These are phyloP conservation scores for Riparia riparia DNA, from an alignment of 2,113 vertebrate genomes.

Conservation along the genomic window DNA sequence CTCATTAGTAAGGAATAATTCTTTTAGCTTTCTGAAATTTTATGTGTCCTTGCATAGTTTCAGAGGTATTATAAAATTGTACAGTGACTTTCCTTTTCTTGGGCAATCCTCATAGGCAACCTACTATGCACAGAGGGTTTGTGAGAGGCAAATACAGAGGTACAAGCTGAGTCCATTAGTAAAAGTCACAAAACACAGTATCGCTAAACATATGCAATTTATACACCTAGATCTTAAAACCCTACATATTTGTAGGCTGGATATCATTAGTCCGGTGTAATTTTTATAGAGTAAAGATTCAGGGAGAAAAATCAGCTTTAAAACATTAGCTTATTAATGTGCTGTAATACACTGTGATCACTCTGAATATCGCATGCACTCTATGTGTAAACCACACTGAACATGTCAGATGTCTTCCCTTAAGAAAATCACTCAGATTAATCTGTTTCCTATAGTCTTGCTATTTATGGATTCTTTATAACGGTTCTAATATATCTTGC, in stretches of 20 bases:
- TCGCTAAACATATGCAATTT: neutral
- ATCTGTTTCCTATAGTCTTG: neutral
- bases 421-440: neutral
- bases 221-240: neutral
- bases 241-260: neutral
- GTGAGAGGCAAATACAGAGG: neutral
- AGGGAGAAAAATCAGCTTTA: neutral
- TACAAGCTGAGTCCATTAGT: neutral
- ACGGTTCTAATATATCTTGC: neutral
- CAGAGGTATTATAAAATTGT: neutral
- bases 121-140: neutral
- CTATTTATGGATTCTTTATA: neutral
- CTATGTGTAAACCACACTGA: neutral
- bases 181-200: neutral
- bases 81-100: neutral
- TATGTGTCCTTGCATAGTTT: neutral
- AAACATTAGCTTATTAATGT: neutral
- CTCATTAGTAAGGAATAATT: neutral
- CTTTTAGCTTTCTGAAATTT: neutral
- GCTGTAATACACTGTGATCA: neutral
- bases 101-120: fast-evolving
- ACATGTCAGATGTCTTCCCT: neutral
- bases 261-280: neutral
- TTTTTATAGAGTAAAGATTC: neutral
- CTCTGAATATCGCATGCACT: neutral